phyloP scores from a whole-genome alignment of 2,888 invertebrate species.

The Tillus elongatus region DNA sequence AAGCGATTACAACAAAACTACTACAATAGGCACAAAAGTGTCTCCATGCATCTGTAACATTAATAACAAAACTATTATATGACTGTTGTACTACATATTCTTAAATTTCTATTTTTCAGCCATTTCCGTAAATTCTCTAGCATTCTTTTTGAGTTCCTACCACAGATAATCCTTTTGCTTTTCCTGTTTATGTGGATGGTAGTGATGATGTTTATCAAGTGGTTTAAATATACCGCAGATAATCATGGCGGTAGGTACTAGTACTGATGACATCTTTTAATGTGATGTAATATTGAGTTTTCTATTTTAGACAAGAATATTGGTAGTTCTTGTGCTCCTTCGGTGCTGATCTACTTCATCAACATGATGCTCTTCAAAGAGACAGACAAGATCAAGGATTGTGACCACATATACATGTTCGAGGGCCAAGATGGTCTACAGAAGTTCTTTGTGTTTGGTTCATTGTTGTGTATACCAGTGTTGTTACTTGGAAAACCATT shows the following conservation, averaged over 20 bases:
- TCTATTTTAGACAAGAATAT: constrained; percentile 21
- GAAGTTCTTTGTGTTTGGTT: constrained; percentile 51
- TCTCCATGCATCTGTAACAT: no score
- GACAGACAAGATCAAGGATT: constrained; percentile 34
- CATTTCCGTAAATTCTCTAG: constrained; percentile 60
- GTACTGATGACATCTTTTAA: constrained; percentile 4
- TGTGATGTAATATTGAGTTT: background rate
- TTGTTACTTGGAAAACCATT: constrained; percentile 74
- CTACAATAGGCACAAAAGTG: no score
- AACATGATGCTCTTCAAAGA: constrained; percentile 62
- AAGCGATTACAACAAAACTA: no score
- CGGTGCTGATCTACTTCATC: constrained; percentile 66
- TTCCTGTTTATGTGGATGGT: constrained; percentile 88
- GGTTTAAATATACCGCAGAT: constrained; percentile 60
- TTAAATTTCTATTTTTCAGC: constrained; percentile 39
- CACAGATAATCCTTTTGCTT: constrained; percentile 80
- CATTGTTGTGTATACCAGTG: constrained; percentile 63
- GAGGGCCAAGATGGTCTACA: constrained; percentile 53
- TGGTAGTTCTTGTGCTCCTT: constrained; percentile 57
- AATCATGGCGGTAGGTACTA: constrained; percentile 33
- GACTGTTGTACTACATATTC: no score
- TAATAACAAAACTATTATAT: no score
- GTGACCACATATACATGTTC: constrained; percentile 53
- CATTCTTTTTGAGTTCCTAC: constrained; percentile 77
- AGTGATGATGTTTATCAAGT: constrained; percentile 86